These are phyloP conservation scores for Gorsachius magnificus DNA, from an alignment of 2,797 vertebrate genomes.

Conservation along the genomic window DNA sequence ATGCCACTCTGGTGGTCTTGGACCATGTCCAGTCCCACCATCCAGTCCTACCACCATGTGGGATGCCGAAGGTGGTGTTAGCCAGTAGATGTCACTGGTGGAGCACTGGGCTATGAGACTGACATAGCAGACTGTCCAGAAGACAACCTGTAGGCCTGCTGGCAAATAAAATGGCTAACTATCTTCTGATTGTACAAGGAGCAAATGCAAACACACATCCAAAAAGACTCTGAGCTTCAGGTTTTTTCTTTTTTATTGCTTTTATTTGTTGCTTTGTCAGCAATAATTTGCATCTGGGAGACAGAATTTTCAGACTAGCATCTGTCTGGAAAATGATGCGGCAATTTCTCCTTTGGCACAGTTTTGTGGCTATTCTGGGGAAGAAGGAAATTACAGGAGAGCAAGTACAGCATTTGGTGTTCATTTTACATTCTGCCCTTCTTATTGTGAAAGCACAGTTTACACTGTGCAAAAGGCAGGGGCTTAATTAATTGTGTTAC, in stretches of 20 bases:
- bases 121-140: rapidly evolving
- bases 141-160: rapidly evolving
- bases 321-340: not conserved
- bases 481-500: not conserved
- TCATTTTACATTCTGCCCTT: not conserved
- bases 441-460: not conserved
- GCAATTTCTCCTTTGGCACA: not conserved
- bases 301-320: not conserved
- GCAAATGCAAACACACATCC: not conserved
- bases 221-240: not conserved
- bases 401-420: not conserved
- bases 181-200: not conserved
- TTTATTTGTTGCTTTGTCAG: not conserved
- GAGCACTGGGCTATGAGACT: not conserved
- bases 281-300: not conserved
- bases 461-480: not conserved
- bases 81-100: conserved; percentile 54
- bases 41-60: rapidly evolving
- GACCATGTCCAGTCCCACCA: rapidly evolving
- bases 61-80: not conserved
- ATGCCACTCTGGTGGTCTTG: not conserved
- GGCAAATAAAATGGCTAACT: not conserved
- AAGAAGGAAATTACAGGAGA: not conserved
- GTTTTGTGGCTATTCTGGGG: not conserved
- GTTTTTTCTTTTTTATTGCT: not conserved